Evolutionary conservation across 1,140 invertebrate species (phyloP), one percentile per base, ranked within the genome.

Genomic region (Ooceraea biroi): DNA sequence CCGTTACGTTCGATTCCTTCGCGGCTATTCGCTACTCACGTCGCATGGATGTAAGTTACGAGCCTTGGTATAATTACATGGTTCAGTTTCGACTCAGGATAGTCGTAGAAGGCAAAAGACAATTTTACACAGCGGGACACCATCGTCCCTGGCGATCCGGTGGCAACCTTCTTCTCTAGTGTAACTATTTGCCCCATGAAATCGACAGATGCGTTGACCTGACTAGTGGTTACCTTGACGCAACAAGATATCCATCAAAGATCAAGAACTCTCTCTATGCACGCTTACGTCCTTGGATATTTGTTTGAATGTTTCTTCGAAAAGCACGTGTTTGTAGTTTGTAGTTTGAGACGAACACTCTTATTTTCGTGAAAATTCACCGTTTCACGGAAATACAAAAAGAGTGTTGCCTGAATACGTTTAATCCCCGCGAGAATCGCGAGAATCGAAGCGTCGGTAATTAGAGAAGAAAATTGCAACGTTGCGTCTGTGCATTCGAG

Each of bases 111-210:
- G 93, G 93, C 93, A 94, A 94, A 94, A 94, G 93, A 94, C 94
- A 94, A 94, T 94, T 94, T 94, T 94, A 92, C 93, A 86, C 93
- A 94, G 94, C 94, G 89, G 93, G 93, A 85, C 88, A 91, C 88
- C 91, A 82, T 61, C 74, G 89, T 78, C 78, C 76, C 86, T 87
- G 84, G 80, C 87, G 84, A 90, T 87, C 87, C 87, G 88, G 90
- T 88, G 89, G 90, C 90, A 84, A 72, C 87, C 91, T 90, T 73
- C 91, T 89, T 87, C 91, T 88, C 82, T 89, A 87, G 83, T 36
- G 7, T 88, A 89, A 87, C 92, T 93, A 92, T 92, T 93, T 88
- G 88, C 65, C 86, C 69, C 76, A 82, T 46, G 83, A 91, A 93
- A 93, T 93, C 92, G 92, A 93, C 92, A 93, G 91, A 86, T 87